Conservation (phyloP, 2,113 vertebrate genomes). For the Cettia cetti region DNA sequence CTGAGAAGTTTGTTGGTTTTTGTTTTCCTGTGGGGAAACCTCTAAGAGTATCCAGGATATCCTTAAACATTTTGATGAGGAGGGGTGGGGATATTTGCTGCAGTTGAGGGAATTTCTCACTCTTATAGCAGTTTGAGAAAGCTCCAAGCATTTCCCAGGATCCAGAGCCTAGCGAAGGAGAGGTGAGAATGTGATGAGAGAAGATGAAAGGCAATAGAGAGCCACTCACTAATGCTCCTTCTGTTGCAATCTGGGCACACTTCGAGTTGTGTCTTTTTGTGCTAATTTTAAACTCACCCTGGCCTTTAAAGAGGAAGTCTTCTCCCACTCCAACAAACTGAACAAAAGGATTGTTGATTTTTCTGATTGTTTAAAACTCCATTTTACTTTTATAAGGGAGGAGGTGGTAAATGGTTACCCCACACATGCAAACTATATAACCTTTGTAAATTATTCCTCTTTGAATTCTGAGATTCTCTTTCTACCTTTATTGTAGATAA, state of each 20-base stretch:
- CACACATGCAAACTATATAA: not conserved
- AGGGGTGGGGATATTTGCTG: not conserved
- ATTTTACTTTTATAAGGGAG: not conserved
- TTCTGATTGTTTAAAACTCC: not conserved
- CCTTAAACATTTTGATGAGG: not conserved
- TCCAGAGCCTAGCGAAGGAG: not conserved
- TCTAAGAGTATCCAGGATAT: not conserved
- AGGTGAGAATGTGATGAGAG: not conserved
- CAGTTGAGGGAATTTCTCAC: not conserved
- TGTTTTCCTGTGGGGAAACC: not conserved
- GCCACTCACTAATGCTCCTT: not conserved
- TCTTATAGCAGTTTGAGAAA: not conserved
- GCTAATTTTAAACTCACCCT: not conserved
- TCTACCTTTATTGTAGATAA: not conserved
- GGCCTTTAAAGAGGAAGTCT: not conserved
- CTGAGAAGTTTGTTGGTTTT: not conserved
- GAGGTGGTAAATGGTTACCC: not conserved
- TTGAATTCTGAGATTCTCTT: constrained; percentile 11
- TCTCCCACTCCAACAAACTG: not conserved
- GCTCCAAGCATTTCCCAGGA: not conserved
- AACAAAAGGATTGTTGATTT: not conserved
- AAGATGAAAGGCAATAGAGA: not conserved
- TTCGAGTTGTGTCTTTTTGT: not conserved
- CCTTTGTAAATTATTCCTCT: not conserved
- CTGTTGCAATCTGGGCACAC: not conserved